phyloP scores from a whole-genome alignment of 2,113 vertebrate genomes.

The Clarias batrachus region DNA sequence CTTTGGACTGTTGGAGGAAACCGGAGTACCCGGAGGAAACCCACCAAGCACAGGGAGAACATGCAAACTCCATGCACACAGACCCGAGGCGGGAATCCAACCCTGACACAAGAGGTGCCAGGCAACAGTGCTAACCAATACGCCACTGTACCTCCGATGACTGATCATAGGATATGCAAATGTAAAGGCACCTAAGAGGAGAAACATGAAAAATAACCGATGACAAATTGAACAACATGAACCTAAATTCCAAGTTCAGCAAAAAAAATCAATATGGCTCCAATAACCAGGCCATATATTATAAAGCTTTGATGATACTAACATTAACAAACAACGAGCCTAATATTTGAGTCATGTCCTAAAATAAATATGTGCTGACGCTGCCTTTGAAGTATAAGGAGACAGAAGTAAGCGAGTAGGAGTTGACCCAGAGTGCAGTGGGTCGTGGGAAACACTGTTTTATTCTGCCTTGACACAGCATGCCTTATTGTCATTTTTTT shows the following conservation, averaged over 20 bases:
- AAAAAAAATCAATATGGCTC: background rate
- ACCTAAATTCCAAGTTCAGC: background rate
- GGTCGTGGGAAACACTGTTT: background rate
- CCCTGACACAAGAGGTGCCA: too few relatives aligned
- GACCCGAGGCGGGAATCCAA: too few relatives aligned
- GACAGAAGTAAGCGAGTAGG: background rate
- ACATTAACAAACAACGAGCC: background rate
- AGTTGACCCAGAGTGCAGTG: background rate
- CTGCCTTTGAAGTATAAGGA: background rate
- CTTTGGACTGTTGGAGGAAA: too few relatives aligned
- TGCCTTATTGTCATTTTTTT: constrained; percentile 22
- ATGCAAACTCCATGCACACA: too few relatives aligned
- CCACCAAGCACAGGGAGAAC: too few relatives aligned
- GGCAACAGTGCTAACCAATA: too few relatives aligned
- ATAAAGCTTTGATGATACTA: background rate
- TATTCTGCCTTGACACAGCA: constrained; percentile 14
- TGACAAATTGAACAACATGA: background rate
- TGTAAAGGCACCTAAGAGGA: background rate
- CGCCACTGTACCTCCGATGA: too few relatives aligned
- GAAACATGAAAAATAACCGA: background rate
- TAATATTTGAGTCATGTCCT: background rate
- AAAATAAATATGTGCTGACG: background rate
- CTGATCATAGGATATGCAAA: background rate
- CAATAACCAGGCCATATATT: background rate
- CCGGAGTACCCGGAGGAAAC: too few relatives aligned